These are phyloP conservation scores for Zhuqinia jingwanae DNA, from an alignment of 2,888 invertebrate species.

Conservation along the genomic window DNA sequence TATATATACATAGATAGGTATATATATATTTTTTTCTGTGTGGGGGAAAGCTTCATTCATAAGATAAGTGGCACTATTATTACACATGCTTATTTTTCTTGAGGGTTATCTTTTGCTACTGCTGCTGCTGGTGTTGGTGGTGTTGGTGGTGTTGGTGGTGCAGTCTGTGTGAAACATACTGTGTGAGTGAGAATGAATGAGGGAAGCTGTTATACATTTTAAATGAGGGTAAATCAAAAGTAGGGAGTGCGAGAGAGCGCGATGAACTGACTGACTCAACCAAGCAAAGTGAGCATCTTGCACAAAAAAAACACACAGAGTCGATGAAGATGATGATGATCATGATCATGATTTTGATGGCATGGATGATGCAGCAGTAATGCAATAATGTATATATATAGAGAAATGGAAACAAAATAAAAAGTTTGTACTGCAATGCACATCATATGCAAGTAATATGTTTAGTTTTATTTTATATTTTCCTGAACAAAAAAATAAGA, in stretches of 20 bases:
- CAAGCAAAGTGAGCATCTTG: no score
- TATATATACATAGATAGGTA: no score
- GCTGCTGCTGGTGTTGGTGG: neutral
- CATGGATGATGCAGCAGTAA: neutral
- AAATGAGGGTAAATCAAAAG: conserved; percentile 35
- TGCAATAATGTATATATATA: neutral
- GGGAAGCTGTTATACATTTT: conserved; percentile 49
- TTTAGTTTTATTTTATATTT: conserved; percentile 4
- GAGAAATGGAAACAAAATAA: neutral
- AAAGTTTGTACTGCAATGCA: conserved; percentile 5
- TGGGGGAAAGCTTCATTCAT: no score
- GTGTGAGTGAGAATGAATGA: neutral
- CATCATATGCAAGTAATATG: neutral
- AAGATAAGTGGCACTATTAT: conserved; percentile 41
- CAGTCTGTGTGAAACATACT: neutral
- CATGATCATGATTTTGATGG: conserved; percentile 1
- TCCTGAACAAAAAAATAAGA: neutral
- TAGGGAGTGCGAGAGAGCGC: neutral
- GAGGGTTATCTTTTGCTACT: conserved; percentile 15
- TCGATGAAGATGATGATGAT: neutral
- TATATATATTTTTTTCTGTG: no score
- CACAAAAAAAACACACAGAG: no score
- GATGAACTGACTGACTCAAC: no score
- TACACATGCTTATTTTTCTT: conserved; percentile 30
- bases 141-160: neutral